Conservation (phyloP, 1,140 invertebrate species). For the Telenomus remus region DNA sequence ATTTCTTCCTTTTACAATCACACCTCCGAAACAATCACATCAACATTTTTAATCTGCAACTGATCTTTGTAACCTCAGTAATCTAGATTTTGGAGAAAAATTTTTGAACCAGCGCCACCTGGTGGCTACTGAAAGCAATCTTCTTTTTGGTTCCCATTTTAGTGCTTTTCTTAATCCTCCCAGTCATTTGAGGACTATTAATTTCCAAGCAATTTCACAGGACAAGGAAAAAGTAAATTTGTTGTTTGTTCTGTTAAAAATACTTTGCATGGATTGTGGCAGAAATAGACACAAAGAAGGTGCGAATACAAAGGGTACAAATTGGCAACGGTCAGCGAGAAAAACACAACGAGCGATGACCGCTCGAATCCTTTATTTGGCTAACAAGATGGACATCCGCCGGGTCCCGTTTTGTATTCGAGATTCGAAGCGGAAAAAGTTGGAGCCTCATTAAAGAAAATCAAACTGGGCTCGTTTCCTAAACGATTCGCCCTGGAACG, state of each 20-base stretch:
- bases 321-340: conserved; percentile 41
- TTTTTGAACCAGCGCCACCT: background rate
- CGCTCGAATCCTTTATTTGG: conserved; percentile 39
- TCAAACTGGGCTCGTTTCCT: conserved; percentile 7
- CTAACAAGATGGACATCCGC: conserved; percentile 26
- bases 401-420: conserved; percentile 18
- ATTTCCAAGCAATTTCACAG: too few species aligned
- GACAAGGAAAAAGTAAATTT: too few species aligned
- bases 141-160: too few species aligned
- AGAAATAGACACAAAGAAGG: conserved; percentile 19
- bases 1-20: conserved; percentile 26
- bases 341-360: conserved; percentile 33
- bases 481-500: conserved; percentile 36
- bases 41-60: background rate
- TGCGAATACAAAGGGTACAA: conserved; percentile 15
- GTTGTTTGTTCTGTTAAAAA: conserved; percentile 34
- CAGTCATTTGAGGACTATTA: too few species aligned
- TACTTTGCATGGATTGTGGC: conserved; percentile 9
- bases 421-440: conserved; percentile 28
- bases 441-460: conserved; percentile 41
- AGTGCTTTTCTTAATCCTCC: too few species aligned
- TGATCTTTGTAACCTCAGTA: too few species aligned
- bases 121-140: too few species aligned
- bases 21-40: conserved; percentile 15
- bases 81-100: too few species aligned